Base-by-base conservation (phyloP, 2,888 invertebrate genomes). In the Hypolimnas misippus region DNA sequence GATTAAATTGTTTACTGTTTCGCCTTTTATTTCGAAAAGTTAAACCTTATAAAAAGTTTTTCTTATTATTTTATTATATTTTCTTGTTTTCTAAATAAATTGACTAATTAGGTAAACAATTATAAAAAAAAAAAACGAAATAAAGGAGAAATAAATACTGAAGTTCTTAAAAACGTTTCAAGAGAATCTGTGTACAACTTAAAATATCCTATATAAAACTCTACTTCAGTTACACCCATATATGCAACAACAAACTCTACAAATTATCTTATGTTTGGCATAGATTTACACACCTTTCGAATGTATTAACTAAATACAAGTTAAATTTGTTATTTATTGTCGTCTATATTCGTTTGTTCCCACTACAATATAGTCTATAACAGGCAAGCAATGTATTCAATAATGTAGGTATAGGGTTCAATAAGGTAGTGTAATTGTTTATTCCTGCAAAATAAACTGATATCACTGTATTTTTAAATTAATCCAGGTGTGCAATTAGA, bases 1-100 rank as follows among this genome's bases (percentile, higher is more conserved):
- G 65, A 67, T 69, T 63, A 62, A 66, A 67, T 66, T 70, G 66
- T 70, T 68, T 68, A 70, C 57, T 51, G 52, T 66, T 59, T 50
- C n/a, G 40, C 40, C 14, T 55, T 67, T 51, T 62, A 53, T 61
- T 63, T 66, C 16, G 35, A 66, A 31, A 65, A 63, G 57, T 53
- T 69, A 61, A 38, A 62, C 52, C 57, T 57, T 17, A 35, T 17
- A 8, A 42, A 29, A 44, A 33, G 16, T 42, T 42, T 16, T 21
- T 38, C 21, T 62, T 33, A 21, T 56, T 56, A 40, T 33, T 14
- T 52, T 40, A 40, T n/a, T 42, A 12, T 21, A 12, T 38, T 1
- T 49, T 38, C 7, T 25, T 31, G 2, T 17, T 63, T 50, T 31
- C 21, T 49, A 54, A 54, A 50, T 19, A 51, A 14, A 21, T 49